Percentiles rank a stretch among this genome's conserved stretches.
These are phyloP conservation scores for Erethizon dorsatum DNA, from an alignment of 2,797 vertebrate species.

Conservation along the genomic window DNA sequence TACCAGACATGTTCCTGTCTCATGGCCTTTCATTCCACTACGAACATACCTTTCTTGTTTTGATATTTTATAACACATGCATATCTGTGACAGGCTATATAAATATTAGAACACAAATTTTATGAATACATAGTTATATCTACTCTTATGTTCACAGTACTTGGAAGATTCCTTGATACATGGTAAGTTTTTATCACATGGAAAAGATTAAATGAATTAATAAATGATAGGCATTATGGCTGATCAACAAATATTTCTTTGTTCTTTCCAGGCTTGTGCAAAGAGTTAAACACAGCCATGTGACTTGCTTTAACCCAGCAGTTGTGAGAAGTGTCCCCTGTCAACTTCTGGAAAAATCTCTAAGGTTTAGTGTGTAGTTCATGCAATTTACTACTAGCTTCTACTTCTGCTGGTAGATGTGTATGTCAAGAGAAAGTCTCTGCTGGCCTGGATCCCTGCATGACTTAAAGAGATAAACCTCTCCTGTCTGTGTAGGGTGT, in stretches of 20 bases:
- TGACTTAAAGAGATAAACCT: neutral
- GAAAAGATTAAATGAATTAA: neutral
- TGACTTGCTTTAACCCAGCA: neutral
- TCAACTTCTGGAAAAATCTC: neutral
- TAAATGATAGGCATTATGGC: neutral
- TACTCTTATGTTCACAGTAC: neutral
- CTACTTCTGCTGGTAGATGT: neutral
- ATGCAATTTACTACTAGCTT: neutral
- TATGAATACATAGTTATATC: neutral
- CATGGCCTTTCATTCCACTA: neutral
- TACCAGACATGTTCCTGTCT: neutral
- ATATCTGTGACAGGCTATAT: neutral
- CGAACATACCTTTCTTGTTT: neutral
- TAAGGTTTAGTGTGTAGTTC: neutral
- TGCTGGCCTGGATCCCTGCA: neutral
- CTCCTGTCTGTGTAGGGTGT: neutral
- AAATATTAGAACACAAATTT: neutral
- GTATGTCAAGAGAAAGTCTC: neutral
- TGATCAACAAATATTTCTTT: neutral
- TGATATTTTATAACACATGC: neutral
- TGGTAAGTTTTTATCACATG: neutral
- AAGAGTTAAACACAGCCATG: neutral
- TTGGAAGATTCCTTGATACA: constrained; percentile 2
- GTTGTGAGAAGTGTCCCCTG: neutral
- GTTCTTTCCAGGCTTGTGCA: neutral